Evolutionary conservation across 2,113 vertebrate species (phyloP).

Genomic region (Neomonachus schauinslandi): DNA sequence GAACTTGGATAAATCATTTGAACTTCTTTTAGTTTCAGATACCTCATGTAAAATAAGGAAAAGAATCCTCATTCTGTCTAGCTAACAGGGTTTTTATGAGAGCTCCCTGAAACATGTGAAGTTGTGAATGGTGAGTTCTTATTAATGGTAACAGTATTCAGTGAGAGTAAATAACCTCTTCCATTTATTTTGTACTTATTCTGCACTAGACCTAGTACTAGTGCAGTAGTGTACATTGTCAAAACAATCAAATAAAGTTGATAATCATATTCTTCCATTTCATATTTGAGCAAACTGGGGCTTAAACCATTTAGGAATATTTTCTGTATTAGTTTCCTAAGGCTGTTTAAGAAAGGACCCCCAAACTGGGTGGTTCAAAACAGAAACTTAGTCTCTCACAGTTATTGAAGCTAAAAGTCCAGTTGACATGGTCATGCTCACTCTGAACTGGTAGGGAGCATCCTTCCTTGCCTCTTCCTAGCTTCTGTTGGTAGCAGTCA

Average conservation of each 20-base stretch:
- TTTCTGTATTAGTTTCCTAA: not conserved
- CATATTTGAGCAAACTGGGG: not conserved
- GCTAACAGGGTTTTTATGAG: not conserved
- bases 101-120: not conserved
- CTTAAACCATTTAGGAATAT: not conserved
- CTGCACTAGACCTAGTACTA: not conserved
- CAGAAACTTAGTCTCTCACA: not conserved
- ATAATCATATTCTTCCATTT: not conserved
- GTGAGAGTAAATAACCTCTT: not conserved
- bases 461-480: not conserved
- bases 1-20: not conserved
- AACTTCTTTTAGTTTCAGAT: not conserved
- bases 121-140: not conserved
- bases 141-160: not conserved
- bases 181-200: not conserved
- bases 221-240: not conserved
- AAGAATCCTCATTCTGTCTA: not conserved
- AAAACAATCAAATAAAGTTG: not conserved
- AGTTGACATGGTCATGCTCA: fast-evolving
- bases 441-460: not conserved
- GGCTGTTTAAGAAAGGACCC: not conserved
- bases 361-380: not conserved
- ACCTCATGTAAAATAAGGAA: not conserved
- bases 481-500: not conserved
- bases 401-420: not conserved